Conservation (phyloP, 2,888 invertebrate genomes). For the Drosophila anomelani region DNA sequence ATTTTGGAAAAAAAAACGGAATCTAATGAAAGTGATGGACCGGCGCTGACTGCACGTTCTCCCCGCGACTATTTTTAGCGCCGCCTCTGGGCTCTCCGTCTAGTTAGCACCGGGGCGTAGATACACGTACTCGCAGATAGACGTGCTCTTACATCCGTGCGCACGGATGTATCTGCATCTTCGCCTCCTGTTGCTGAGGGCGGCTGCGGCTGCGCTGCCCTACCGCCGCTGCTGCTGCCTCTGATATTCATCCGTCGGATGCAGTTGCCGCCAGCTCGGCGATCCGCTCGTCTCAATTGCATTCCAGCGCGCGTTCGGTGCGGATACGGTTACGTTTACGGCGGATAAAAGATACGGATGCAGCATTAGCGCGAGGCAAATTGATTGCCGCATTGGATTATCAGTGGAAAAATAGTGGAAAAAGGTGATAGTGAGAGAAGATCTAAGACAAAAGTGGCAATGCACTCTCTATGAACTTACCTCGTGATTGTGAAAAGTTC, state of each 20-base stretch:
- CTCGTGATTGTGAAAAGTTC: conserved; percentile 38
- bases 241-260: conserved; percentile 39
- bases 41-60: conserved; percentile 54
- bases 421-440: conserved; percentile 33
- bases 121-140: conserved; percentile 29
- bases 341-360: conserved; percentile 34
- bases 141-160: conserved; percentile 19
- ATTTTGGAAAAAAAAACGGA: conserved; percentile 38
- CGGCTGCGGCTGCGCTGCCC: conserved; percentile 59
- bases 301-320: conserved; percentile 78
- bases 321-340: conserved; percentile 57
- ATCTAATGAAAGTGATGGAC: conserved; percentile 69
- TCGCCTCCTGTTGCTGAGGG: conserved; percentile 53
- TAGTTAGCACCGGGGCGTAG: conserved; percentile 67
- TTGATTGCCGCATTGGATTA: conserved; percentile 61
- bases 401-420: conserved; percentile 53
- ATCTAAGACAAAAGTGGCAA: conserved; percentile 7
- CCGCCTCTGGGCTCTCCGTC: conserved; percentile 51
- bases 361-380: conserved; percentile 12
- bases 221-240: conserved; percentile 22
- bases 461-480: conserved; percentile 2
- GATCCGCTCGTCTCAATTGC: conserved; percentile 71
- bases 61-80: conserved; percentile 65
- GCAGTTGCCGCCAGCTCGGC: conserved; percentile 40
- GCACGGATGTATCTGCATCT: conserved; percentile 33